Evolutionary conservation across 2,888 invertebrate species (phyloP).

Genomic region (Suillia variegata): DNA sequence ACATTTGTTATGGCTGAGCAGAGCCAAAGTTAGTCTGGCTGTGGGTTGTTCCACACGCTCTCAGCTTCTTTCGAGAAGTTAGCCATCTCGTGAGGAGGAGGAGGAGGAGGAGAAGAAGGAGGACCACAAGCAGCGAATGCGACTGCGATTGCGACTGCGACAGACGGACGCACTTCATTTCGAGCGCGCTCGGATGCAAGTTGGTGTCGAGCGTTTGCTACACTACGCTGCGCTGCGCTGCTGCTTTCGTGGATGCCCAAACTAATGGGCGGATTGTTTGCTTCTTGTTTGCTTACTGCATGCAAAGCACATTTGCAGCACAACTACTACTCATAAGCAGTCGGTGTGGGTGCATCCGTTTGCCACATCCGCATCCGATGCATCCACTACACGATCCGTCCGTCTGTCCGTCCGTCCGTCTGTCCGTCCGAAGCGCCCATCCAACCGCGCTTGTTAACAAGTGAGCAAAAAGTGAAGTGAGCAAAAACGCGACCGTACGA

Average conservation of each 20-base stretch:
- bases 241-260: neutral
- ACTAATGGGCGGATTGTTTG: neutral
- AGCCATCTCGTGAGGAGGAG: neutral
- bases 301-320: too few relatives aligned
- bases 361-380: neutral
- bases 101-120: neutral
- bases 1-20: constrained; percentile 17
- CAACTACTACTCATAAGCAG: neutral
- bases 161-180: neutral
- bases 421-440: too few relatives aligned
- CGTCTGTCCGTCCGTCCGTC: neutral
- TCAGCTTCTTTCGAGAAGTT: constrained; percentile 4
- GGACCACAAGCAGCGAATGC: neutral
- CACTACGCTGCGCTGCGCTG: too few relatives aligned
- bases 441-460: too few relatives aligned
- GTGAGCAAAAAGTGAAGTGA: too few relatives aligned
- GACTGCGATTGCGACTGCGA: neutral
- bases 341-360: neutral
- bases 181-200: neutral
- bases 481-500: too few relatives aligned
- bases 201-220: too few relatives aligned
- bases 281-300: too few relatives aligned
- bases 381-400: too few relatives aligned
- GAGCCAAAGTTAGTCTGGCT: constrained; percentile 2
- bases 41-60: too few relatives aligned